Evolutionary conservation across 2,113 vertebrate genomes (phyloP).

Genomic region (Rhombomys opimus): DNA sequence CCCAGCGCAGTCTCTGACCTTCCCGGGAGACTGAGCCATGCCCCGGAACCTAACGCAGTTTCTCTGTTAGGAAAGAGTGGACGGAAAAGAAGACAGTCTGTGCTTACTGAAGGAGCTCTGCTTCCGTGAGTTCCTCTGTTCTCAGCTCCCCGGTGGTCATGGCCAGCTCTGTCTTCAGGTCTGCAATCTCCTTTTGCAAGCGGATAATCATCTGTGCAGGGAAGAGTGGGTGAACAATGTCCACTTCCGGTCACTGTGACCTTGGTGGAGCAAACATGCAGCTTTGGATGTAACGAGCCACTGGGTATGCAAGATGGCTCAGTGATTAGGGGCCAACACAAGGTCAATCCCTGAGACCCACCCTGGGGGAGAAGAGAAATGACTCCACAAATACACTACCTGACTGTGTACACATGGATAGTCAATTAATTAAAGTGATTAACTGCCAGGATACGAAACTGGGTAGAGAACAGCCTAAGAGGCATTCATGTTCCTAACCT

Average conservation of each 20-base stretch:
- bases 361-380: background rate
- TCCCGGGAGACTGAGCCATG: constrained; percentile 53
- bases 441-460: background rate
- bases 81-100: background rate
- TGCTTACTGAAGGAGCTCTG: constrained; percentile 91
- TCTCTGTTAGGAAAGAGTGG: background rate
- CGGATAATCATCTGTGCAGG: constrained; percentile 90
- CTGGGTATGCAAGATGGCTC: background rate
- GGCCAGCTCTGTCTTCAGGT: constrained; percentile 92
- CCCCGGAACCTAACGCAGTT: constrained; percentile 72
- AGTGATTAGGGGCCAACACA: background rate
- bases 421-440: background rate
- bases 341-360: background rate
- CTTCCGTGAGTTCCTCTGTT: constrained; percentile 88
- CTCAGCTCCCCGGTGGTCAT: constrained; percentile 91
- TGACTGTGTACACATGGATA: too few species aligned
- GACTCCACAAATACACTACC: background rate
- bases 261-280: background rate
- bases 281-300: background rate
- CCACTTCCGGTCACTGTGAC: constrained; percentile 27
- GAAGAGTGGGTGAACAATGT: constrained; percentile 60
- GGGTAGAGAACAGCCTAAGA: background rate
- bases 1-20: constrained; percentile 54
- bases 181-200: constrained; percentile 93
- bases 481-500: background rate